Conservation (phyloP, 2,888 invertebrate species). For the Macrophya alboannulata region DNA sequence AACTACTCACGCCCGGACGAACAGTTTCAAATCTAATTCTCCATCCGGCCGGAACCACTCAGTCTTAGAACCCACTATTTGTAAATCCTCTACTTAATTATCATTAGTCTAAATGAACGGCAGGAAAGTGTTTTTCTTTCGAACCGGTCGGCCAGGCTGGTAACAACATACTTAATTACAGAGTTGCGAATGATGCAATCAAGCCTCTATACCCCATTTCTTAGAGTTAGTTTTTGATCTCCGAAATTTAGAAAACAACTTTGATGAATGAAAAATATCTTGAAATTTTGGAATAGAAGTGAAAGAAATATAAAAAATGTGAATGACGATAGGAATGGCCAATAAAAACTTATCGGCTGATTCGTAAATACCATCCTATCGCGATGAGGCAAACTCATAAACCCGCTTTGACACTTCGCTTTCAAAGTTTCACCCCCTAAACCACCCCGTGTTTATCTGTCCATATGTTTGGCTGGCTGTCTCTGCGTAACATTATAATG, state of each 20-base stretch:
- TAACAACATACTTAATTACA: neutral
- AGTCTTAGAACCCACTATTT: neutral
- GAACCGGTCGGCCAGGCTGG: neutral
- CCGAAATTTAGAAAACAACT: neutral
- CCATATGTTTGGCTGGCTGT: constrained; percentile 4
- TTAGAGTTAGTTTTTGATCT: neutral
- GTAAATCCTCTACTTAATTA: neutral
- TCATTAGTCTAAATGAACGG: neutral
- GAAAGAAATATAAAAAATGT: neutral
- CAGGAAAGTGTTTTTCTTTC: neutral
- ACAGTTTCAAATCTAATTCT: neutral
- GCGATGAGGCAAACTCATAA: neutral
- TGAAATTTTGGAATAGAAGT: neutral
- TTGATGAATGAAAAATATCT: neutral
- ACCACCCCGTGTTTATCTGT: neutral
- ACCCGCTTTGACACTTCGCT: constrained; percentile 33
- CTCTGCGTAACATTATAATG: constrained; percentile 33
- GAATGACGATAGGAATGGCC: neutral
- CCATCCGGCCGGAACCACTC: neutral
- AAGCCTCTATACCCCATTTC: neutral
- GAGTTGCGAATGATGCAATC: neutral
- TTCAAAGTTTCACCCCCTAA: constrained; percentile 1
- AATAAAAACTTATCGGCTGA: constrained; percentile 17
- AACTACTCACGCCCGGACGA: neutral
- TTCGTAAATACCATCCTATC: neutral